Percentiles rank a stretch among this genome's conserved stretches.
Evolutionary conservation across 2,113 vertebrate genomes (phyloP).

Genomic region (Eubucco bourcierii): DNA sequence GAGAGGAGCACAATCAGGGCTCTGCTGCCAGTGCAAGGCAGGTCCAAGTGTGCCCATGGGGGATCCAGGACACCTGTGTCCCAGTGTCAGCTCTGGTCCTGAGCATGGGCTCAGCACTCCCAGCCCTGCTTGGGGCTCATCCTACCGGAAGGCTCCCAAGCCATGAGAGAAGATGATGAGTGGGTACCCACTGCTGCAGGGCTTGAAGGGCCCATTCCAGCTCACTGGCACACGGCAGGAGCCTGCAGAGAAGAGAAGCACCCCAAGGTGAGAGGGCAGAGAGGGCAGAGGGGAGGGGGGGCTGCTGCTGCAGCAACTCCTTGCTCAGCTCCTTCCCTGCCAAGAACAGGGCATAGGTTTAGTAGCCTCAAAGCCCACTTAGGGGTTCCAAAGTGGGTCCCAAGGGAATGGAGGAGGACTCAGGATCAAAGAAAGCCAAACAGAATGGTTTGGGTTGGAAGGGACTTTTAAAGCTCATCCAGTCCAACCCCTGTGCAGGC

Average conservation of each 20-base stretch:
- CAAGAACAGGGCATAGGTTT: fast-evolving
- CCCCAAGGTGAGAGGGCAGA: not conserved
- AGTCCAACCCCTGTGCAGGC: too few species aligned
- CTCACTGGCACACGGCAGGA: constrained; percentile 69
- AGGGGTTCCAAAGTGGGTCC: not conserved
- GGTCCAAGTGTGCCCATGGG: fast-evolving
- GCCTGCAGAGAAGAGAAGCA: constrained; percentile 4
- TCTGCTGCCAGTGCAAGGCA: not conserved
- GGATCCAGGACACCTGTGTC: fast-evolving
- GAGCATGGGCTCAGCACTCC: not conserved
- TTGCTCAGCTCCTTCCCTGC: not conserved
- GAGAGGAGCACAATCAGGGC: not conserved
- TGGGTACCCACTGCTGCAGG: constrained; percentile 63
- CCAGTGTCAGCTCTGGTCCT: not conserved
- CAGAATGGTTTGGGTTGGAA: not conserved
- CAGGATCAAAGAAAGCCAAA: not conserved
- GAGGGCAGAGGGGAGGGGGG: not conserved
- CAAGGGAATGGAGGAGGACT: not conserved
- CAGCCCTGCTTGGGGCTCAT: not conserved
- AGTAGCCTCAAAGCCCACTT: fast-evolving
- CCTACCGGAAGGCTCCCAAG: constrained; percentile 77
- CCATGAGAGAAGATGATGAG: constrained; percentile 83
- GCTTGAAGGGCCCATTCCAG: constrained; percentile 74
- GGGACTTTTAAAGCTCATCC: too few species aligned
- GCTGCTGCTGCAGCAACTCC: not conserved